phyloP scores from a whole-genome alignment of 2,113 vertebrate species.

The Donacobius atricapilla region DNA sequence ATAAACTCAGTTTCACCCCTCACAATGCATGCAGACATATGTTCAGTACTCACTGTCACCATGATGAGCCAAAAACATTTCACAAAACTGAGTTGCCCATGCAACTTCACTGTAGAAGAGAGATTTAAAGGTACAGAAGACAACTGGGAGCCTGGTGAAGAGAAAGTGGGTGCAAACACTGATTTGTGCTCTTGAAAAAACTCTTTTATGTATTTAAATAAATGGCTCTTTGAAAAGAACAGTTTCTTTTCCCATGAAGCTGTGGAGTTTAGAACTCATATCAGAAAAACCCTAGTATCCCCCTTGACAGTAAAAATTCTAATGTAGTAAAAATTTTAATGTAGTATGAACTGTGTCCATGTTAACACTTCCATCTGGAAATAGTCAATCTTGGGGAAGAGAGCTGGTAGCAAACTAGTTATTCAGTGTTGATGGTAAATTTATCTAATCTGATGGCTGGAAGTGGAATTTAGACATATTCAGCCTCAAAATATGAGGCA shows the following conservation, averaged over 20 bases:
- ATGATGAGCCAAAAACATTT: neutral
- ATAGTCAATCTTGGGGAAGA: neutral
- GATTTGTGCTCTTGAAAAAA: neutral
- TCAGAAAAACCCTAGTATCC: neutral
- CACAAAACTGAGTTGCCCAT: neutral
- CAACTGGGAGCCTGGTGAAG: neutral
- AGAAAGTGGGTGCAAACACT: neutral
- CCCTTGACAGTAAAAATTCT: neutral
- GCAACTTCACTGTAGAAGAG: neutral
- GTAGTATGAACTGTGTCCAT: neutral
- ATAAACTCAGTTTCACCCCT: neutral
- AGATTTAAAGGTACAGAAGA: neutral
- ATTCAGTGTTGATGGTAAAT: neutral
- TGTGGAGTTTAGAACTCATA: neutral
- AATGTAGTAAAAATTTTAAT: neutral
- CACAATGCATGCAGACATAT: neutral
- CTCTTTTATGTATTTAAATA: neutral
- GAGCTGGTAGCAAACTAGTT: neutral
- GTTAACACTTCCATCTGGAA: neutral
- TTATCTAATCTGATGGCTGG: neutral
- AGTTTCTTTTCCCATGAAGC: neutral
- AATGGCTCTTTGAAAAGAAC: neutral
- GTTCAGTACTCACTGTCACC: neutral
- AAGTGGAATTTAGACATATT: neutral
- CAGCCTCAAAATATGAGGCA: neutral